Evolutionary conservation across 2,888 invertebrate genomes (phyloP), one percentile per base, ranked within the genome.

Genomic region (Cybosia mesomella): DNA sequence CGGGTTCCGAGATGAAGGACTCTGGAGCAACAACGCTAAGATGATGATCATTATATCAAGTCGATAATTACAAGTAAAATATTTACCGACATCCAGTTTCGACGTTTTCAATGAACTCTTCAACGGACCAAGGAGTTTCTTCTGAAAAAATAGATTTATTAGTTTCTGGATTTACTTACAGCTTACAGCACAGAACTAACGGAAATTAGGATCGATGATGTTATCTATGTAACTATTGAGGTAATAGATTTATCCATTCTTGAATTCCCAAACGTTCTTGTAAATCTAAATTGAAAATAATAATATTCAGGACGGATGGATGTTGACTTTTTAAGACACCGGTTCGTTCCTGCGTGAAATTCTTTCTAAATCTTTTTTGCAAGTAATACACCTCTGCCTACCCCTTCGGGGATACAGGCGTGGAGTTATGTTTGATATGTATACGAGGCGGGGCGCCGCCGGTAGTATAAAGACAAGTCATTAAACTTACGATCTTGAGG

Each of bases 71-170:
- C 22, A 39, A 60, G 58, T 58, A 32, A 11, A 57, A 5, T 65
- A 91, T 91, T 86, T 91, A 96, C 95, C 96, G 95, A 87, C 98
- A 98, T 21, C 97, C 96, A 70, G 96, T 97, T 90, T 98, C 98
- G 8, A 97, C 98, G 79, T 96, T 97, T 83, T 98, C 97, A 65
- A 98, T 94, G 91, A 99, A 98, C 77, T 97, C 96, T 69, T 98
- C 98, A 49, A 98, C 96, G 0, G 97, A 96, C 98, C 98, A 99
- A 0, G 98, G 97, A 66, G 97, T 97, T 74, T 97, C 97, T 78
- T 97, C 97, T 88, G 86, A 66, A 83, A 84, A 55, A 1, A 0
- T n/a, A 4, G 10, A 24, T 28, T 49, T 39, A n/a, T 49, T 28
- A 28, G 9, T 13, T 59, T 59, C 2, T 11, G n/a, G 11, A 10